Percentiles rank a stretch among this genome's conserved stretches.
phyloP scores from a whole-genome alignment of 2,797 vertebrate species.

The Sebastes steindachneri region DNA sequence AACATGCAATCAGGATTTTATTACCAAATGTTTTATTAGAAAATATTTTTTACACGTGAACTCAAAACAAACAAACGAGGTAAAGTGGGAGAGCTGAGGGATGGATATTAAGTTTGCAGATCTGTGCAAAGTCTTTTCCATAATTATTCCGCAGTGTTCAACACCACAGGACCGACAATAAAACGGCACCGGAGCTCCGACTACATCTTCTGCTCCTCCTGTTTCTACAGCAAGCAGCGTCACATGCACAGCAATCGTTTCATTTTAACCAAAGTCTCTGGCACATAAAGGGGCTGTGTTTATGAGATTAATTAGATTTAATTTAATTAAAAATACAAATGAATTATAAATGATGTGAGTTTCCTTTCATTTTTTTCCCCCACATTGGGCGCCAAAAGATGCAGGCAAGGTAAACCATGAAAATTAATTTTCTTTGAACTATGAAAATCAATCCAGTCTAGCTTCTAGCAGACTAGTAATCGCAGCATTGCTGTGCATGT shows the following conservation, averaged over 20 bases:
- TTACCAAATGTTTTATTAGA: constrained; percentile 75
- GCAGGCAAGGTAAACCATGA: not conserved
- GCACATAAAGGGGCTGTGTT: not conserved
- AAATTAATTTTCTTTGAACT: not conserved
- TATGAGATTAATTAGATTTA: not conserved
- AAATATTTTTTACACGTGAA: constrained; percentile 70
- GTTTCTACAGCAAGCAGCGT: constrained; percentile 12
- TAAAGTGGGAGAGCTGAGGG: constrained; percentile 5
- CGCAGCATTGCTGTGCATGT: constrained; percentile 1
- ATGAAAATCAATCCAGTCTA: not conserved
- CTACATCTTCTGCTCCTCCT: not conserved
- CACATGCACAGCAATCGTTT: constrained; percentile 2
- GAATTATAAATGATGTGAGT: not conserved
- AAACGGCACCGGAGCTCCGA: constrained; percentile 5
- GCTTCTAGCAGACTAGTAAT: not conserved
- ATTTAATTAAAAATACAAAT: not conserved
- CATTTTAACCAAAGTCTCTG: not conserved
- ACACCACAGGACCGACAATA: not conserved
- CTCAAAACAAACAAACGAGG: constrained; percentile 47
- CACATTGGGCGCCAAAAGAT: not conserved
- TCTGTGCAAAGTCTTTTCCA: not conserved
- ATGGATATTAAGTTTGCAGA: constrained; percentile 14
- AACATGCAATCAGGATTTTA: constrained; percentile 51
- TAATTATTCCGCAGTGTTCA: constrained; percentile 24
- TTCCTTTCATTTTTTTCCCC: not conserved